Conservation (phyloP, 2,888 invertebrate species). For the Aspidiotus destructor region DNA sequence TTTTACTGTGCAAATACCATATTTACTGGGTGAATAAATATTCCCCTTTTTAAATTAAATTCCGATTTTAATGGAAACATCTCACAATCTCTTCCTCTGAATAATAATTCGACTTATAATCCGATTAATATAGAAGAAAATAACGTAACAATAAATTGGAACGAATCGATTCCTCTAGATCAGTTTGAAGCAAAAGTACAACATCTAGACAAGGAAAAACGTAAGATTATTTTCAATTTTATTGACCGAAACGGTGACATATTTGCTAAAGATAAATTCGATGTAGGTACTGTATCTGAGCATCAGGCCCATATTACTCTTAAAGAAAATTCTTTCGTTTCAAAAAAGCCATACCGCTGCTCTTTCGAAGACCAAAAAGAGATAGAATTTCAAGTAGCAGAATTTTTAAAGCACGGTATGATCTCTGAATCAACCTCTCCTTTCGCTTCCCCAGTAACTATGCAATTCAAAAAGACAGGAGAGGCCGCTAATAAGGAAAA, state of each 20-base stretch:
- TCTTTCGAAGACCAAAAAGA: no score
- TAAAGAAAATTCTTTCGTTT: not conserved
- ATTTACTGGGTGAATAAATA: no score
- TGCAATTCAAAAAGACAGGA: conserved; percentile 22
- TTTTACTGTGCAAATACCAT: no score
- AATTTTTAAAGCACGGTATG: no score
- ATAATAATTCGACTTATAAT: no score
- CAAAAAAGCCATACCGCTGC: conserved; percentile 31
- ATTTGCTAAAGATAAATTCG: conserved; percentile 19
- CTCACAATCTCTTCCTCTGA: not conserved
- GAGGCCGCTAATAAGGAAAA: conserved; percentile 12
- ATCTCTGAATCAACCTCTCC: no score
- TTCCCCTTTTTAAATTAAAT: conserved; percentile 5
- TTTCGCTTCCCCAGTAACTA: conserved; percentile 17
- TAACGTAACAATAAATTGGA: conserved; percentile 14
- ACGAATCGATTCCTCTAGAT: conserved; percentile 4
- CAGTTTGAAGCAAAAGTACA: conserved; percentile 13
- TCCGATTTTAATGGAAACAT: conserved; percentile 1
- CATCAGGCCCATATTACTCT: conserved; percentile 13
- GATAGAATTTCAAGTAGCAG: no score
- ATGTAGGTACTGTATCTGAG: conserved; percentile 15
- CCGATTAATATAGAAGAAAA: no score
- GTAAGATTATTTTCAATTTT: not conserved
- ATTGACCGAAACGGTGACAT: conserved; percentile 7
- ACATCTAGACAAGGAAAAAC: conserved; percentile 8